phyloP scores from a whole-genome alignment of 2,797 vertebrate species.

The Dendrocincla fuliginosa region DNA sequence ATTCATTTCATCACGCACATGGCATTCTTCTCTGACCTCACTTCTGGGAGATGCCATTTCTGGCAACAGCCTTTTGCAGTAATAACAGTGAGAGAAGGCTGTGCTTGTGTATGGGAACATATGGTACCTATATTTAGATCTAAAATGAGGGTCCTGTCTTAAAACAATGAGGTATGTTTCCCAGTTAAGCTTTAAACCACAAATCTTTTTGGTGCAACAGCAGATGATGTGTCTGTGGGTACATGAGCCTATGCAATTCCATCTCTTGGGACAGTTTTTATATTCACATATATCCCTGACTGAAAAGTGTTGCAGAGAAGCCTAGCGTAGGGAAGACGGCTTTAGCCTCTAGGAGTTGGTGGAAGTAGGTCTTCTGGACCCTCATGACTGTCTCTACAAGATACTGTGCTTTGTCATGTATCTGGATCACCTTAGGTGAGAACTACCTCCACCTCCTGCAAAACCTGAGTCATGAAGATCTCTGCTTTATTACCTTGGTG shows the following conservation, averaged over 20 bases:
- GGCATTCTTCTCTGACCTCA: neutral
- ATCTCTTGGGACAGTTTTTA: neutral
- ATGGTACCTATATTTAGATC: constrained; percentile 26
- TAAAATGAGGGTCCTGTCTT: constrained; percentile 38
- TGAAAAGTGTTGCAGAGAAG: neutral
- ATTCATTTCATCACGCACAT: neutral
- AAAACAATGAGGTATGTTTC: constrained; percentile 16
- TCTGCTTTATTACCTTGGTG: neutral
- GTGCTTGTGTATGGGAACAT: constrained; percentile 1
- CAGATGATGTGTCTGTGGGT: neutral
- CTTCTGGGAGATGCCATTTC: constrained; percentile 16
- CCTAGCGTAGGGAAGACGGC: neutral
- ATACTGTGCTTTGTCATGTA: neutral
- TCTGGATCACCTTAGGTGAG: neutral
- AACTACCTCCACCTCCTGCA: neutral
- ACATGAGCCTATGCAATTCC: neutral
- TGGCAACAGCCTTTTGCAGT: constrained; percentile 14
- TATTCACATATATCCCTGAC: neutral
- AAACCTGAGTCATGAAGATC: neutral
- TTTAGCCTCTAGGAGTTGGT: neutral
- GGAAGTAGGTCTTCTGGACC: neutral
- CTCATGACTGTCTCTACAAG: neutral
- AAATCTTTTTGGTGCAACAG: neutral
- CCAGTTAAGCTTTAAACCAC: neutral
- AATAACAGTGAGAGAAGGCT: constrained; percentile 34